These are phyloP conservation scores for Tragelaphus scriptus DNA, from an alignment of 2,113 vertebrate genomes.

Conservation along the genomic window DNA sequence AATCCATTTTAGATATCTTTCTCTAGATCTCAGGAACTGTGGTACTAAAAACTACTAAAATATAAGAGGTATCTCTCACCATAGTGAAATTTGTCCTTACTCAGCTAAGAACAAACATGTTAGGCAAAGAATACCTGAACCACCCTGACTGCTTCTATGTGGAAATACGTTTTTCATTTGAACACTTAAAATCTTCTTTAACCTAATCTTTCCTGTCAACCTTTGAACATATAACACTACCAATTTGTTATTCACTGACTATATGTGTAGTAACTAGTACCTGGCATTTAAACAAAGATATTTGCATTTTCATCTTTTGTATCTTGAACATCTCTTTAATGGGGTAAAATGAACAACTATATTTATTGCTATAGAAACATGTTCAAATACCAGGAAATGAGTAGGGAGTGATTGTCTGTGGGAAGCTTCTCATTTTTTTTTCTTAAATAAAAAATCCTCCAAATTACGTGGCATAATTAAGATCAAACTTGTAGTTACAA, in stretches of 20 bases:
- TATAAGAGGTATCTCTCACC: background rate
- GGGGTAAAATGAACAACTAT: background rate
- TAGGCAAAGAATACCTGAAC: background rate
- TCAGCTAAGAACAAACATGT: background rate
- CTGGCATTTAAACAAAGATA: background rate
- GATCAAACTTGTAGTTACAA: conserved; percentile 48
- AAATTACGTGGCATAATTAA: conserved; percentile 28
- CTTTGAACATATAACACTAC: background rate
- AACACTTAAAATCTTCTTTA: background rate
- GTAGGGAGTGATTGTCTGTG: background rate
- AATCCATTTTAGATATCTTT: background rate
- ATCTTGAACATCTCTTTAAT: background rate
- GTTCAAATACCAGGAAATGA: background rate
- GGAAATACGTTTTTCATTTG: background rate
- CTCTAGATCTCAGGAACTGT: background rate
- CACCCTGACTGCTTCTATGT: background rate
- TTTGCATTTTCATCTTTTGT: background rate
- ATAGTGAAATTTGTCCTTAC: background rate
- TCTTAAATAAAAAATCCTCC: background rate
- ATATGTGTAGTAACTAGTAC: background rate
- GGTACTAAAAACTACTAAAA: background rate
- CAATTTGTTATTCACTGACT: background rate
- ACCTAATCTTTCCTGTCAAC: background rate
- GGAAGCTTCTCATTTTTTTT: background rate
- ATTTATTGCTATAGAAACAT: background rate